Evolutionary conservation across 2,888 invertebrate species (phyloP).

Genomic region (Abrostola tripartita): DNA sequence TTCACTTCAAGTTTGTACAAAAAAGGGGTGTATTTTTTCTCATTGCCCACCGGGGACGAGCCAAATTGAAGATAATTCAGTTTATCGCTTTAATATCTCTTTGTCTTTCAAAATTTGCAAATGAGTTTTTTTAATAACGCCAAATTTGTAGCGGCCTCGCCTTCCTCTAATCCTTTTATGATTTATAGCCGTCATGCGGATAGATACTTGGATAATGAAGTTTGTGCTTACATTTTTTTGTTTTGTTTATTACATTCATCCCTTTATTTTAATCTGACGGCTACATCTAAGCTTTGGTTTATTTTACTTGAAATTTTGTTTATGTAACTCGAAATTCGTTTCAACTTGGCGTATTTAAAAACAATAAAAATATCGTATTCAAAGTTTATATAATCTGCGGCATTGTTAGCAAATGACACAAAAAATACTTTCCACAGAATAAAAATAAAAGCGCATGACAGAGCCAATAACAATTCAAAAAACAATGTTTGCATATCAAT

Average conservation of each 20-base stretch:
- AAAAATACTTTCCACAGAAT: conserved; percentile 29
- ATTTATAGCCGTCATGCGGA: conserved; percentile 76
- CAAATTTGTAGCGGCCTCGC: conserved; percentile 80
- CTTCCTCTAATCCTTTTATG: conserved; percentile 79
- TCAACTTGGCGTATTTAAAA: conserved; percentile 6
- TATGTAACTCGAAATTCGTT: conserved; percentile 5
- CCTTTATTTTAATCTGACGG: conserved; percentile 56
- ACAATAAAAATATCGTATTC: conserved; percentile 12
- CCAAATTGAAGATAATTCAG: conserved; percentile 81
- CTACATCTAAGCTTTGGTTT: conserved; percentile 21
- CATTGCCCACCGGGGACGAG: conserved; percentile 70
- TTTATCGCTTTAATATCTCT: conserved; percentile 86
- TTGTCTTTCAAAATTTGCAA: conserved; percentile 87
- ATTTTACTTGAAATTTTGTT: conserved; percentile 6
- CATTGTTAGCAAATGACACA: conserved; percentile 22
- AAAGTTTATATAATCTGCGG: conserved; percentile 19
- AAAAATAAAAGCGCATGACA: conserved; percentile 39
- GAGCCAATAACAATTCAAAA: conserved; percentile 59
- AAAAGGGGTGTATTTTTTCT: conserved; percentile 73
- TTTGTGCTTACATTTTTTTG: conserved; percentile 63
- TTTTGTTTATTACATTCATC: conserved; percentile 67
- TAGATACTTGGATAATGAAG: conserved; percentile 71
- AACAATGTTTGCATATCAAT: conserved; percentile 72
- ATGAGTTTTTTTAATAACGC: conserved; percentile 88
- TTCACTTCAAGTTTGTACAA: conserved; percentile 65